Evolutionary conservation across 2,888 invertebrate genomes (phyloP), one percentile per base, ranked within the genome.

Genomic region (Sinohyriopsis cumingii): DNA sequence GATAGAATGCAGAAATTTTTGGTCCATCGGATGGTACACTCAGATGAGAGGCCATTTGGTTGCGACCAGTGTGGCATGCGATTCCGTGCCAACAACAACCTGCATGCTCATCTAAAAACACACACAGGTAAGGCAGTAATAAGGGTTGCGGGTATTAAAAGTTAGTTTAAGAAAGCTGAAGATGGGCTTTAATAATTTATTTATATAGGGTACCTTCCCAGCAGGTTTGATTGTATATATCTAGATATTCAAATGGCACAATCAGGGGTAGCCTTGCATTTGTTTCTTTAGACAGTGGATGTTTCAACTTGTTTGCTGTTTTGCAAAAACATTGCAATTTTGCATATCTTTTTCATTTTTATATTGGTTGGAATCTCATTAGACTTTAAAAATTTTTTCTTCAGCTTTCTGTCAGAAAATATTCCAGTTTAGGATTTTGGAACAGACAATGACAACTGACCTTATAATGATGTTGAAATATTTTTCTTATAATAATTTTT

Each of bases 1-100:
- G 90, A 90, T 28, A 89, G 90, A 59, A 91, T 94, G 69, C 92
- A 93, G 53, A 91, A 92, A 74, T 85, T 93, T 65, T 90, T 94
- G 69, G 91, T 92, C 3, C 94, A 94, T 84, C 90, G 93, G 66
- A 91, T 92, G 73, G 91, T 91, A 67, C 94, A 94, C 78, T 86
- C 89, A 5, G 89, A 91, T 64, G 91, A 91, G 55, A 81, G 91
- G 7, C 91, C 91, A 5, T 91, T 87, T 82, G 87, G 89, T 68
- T 92, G 92, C 81, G 90, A 91, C 33, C 89, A 92, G 77, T 94
- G 93, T 89, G 91, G 92, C 22, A 92, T 92, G 83, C 91, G 92
- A 77, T 93, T 93, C 82, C 90, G 93, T 64, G 91, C 92, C 28
- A 92, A 92, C 86, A 92, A 92, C 70, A 93, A 93, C 81, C 91